phyloP scores from a whole-genome alignment of 2,888 invertebrate species.

The Heteropelma amictum region DNA sequence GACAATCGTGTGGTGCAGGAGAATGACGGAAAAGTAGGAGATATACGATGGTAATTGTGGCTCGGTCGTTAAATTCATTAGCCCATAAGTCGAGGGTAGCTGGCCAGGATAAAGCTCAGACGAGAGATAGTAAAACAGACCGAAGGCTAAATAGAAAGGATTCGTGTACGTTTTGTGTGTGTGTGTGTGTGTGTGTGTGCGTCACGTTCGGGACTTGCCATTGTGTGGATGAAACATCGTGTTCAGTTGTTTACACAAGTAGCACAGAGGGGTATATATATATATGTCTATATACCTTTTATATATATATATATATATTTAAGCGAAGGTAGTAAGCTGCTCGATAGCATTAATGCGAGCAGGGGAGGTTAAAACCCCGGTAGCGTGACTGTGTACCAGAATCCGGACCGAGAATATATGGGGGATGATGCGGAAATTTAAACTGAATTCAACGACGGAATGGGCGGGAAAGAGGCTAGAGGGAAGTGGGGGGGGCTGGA shows the following conservation, averaged over 20 bases:
- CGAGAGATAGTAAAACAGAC: background rate
- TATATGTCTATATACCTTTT: background rate
- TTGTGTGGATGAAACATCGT: background rate
- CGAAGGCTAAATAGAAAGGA: background rate
- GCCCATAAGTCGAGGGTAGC: constrained; percentile 21
- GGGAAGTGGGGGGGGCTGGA: no score
- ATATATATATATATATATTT: no score
- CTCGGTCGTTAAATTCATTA: constrained; percentile 47
- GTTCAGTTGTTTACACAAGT: background rate
- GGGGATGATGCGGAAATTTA: background rate
- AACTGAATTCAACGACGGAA: background rate
- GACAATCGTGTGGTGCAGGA: background rate
- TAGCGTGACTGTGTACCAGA: background rate
- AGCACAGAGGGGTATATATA: background rate
- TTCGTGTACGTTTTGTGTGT: background rate
- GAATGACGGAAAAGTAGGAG: background rate
- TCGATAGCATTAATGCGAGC: constrained; percentile 16
- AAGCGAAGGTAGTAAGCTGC: background rate
- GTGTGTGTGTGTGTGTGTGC: no score
- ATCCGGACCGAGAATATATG: background rate
- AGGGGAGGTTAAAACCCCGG: background rate
- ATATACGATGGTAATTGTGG: constrained; percentile 42
- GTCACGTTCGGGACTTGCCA: no score
- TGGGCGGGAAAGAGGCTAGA: background rate
- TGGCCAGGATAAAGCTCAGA: background rate